Evolutionary conservation across 2,113 vertebrate species (phyloP).

Genomic region (Lasiurus cinereus): DNA sequence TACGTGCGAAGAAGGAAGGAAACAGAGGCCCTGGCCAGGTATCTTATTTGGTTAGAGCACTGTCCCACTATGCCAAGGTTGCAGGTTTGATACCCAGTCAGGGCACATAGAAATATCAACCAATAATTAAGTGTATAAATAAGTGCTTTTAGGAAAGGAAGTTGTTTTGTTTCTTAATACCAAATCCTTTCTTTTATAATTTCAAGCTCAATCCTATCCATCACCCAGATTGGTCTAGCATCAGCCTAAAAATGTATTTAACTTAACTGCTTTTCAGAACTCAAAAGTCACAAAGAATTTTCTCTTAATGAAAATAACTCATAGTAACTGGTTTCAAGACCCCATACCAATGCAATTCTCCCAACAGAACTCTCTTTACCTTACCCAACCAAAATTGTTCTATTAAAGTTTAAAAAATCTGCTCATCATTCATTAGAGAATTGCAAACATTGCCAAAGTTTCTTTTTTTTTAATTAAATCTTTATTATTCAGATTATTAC

Average conservation of each 20-base stretch:
- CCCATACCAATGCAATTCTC: neutral
- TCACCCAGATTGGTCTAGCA: neutral
- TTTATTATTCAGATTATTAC: too few relatives aligned
- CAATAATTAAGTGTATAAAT: neutral
- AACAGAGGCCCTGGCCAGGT: neutral
- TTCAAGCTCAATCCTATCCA: constrained; percentile 17
- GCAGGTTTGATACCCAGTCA: neutral
- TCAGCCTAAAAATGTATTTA: neutral
- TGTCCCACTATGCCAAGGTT: neutral
- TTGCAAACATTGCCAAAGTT: neutral
- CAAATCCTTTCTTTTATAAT: neutral
- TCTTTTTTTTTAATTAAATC: constrained; percentile 24
- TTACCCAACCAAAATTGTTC: neutral
- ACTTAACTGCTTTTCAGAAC: neutral
- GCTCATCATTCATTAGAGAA: neutral
- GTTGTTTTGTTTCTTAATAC: neutral
- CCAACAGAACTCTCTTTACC: neutral
- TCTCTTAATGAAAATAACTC: neutral
- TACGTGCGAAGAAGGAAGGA: constrained; percentile 20
- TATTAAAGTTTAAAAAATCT: neutral
- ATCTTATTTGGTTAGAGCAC: neutral
- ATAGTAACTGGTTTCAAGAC: neutral
- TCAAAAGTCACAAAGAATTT: neutral
- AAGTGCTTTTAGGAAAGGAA: neutral
- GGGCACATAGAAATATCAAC: neutral